Evolutionary conservation across 1,140 invertebrate genomes (phyloP).

Genomic region (Tetraneura akinire): DNA sequence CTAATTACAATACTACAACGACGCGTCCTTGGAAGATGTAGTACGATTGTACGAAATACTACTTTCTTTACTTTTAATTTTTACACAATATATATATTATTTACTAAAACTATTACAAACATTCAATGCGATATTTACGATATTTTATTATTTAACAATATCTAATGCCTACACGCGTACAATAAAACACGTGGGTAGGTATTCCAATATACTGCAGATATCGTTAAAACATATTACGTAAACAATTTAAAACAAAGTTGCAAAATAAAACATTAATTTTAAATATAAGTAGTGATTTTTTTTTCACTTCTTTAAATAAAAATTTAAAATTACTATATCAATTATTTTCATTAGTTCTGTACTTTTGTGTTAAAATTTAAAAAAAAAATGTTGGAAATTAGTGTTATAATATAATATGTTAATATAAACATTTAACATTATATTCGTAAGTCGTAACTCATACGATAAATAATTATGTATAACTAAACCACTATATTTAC

Average conservation of each 20-base stretch:
- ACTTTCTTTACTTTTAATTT: conserved; percentile 35
- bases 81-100: neutral
- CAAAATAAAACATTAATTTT: neutral
- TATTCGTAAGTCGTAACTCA: no score
- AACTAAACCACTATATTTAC: no score
- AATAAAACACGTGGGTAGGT: neutral
- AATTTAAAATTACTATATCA: no score
- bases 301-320: no score
- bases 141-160: neutral
- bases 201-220: neutral
- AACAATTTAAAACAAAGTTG: no score
- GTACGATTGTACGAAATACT: neutral
- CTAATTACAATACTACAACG: neutral
- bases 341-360: no score
- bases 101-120: neutral
- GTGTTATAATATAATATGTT: no score
- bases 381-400: no score
- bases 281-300: no score
- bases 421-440: no score
- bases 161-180: neutral
- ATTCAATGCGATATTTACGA: neutral
- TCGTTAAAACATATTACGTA: neutral
- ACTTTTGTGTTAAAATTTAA: no score
- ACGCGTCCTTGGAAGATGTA: neutral
- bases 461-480: no score